A percentile compares a stretch with the other conserved stretches of the same genome.
These are phyloP conservation scores for Puntigrus tetrazona DNA, from an alignment of 2,113 vertebrate genomes.

Conservation along the genomic window DNA sequence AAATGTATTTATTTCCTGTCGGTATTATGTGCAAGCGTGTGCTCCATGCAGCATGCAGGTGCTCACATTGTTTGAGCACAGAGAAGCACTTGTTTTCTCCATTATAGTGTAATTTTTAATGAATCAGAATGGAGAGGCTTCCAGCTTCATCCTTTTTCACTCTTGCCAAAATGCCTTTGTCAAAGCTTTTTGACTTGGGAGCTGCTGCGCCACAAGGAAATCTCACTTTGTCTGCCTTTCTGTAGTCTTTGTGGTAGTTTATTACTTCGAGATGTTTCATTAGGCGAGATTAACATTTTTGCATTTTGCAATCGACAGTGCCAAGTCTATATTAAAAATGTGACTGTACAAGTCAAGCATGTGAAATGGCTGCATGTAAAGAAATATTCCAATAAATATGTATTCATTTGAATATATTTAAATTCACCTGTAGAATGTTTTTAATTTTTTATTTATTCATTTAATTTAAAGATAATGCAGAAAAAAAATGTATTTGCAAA, in stretches of 20 bases:
- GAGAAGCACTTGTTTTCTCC: conserved; percentile 64
- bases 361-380: background rate
- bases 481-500: too few relatives aligned
- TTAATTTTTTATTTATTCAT: background rate
- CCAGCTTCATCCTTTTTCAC: conserved; percentile 69
- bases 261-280: background rate
- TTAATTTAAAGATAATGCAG: background rate
- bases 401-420: background rate
- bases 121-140: conserved; percentile 73
- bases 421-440: background rate
- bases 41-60: conserved; percentile 27
- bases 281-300: background rate
- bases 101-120: conserved; percentile 79
- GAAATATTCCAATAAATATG: too few relatives aligned
- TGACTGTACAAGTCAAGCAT: background rate
- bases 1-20: background rate
- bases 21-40: background rate
- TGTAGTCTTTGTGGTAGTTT: background rate
- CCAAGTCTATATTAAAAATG: background rate
- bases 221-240: background rate
- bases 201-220: background rate
- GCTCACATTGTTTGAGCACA: conserved; percentile 33
- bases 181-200: conserved; percentile 66
- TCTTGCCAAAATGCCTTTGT: conserved; percentile 80
- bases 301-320: background rate